Conservation (phyloP, 1,140 invertebrate genomes). For the Hestina assimilis region DNA sequence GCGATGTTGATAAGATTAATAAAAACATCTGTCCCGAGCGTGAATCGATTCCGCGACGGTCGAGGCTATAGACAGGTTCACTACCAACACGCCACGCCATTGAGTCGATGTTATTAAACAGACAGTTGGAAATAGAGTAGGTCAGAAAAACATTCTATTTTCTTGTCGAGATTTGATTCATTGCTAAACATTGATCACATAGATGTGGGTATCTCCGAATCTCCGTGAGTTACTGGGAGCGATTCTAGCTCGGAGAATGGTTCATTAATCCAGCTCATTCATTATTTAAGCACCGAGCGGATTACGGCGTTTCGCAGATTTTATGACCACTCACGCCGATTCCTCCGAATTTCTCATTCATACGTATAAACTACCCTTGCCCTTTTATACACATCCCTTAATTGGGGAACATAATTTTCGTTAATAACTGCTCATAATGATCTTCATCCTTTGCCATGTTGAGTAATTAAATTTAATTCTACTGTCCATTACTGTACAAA, state of each 20-base stretch:
- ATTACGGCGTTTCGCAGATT: slow-evolving; percentile 12
- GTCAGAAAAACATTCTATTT: no score
- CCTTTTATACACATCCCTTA: neutral
- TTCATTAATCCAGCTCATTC: slow-evolving; percentile 19
- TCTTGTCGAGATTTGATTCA: no score
- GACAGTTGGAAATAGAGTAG: no score
- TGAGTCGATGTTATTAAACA: no score
- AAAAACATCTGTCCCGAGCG: no score
- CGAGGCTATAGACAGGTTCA: no score
- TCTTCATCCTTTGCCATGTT: neutral
- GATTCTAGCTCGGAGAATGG: neutral
- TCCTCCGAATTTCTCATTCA: neutral
- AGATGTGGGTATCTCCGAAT: neutral
- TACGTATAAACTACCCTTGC: neutral
- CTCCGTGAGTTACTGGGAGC: neutral
- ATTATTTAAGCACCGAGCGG: slow-evolving; percentile 15
- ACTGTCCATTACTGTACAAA: neutral
- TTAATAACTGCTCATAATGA: neutral
- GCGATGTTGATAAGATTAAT: no score
- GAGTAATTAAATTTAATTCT: neutral
- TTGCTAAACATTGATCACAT: no score
- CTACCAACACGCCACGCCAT: no score
- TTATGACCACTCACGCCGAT: neutral
- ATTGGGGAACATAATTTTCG: slow-evolving; percentile 6
- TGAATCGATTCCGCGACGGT: no score